Evolutionary conservation across 2,797 vertebrate genomes (phyloP), one percentile per base, ranked within the genome.

Genomic region (Rousettus madagascariensis): DNA sequence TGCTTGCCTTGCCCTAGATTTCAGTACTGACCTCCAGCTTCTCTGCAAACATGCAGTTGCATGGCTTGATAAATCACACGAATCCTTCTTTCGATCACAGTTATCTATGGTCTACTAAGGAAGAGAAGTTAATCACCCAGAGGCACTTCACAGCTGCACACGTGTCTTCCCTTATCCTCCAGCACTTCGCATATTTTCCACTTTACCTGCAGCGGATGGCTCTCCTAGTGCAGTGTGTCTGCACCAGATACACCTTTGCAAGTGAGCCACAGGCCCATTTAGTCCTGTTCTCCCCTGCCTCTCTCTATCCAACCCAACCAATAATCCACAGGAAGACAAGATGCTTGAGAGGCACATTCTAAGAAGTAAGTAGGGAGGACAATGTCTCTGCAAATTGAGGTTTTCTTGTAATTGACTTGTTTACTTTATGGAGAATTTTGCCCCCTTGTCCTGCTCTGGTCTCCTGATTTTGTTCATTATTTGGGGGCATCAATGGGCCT

Each of bases 21-120:
- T 98, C 97, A 96, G 97, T 97, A 98, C 90, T 98, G 98, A 98
- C 98, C 98, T 98, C 98, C 97, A 94, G 98, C 96, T 97, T 97
- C 98, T 97, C 98, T 98, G 98, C 96, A 98, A 98, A 98, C 68
- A 97, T 97, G 96, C 94, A 97, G 97, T 98, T 90, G 96, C 98
- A 98, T 96, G 80, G 98, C 97, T 97, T 98, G 98, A 98, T 98
- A 98, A 98, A 98, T 98, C 98, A 98, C 97, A 97, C 0, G 57
- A 96, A 97, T 97, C 97, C 97, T 97, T 97, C 97, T 96, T 98
- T 98, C 98, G 97, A 98, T 98, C 98, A 97, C 97, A 96, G 98
- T 97, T 98, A 98, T 98, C 98, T 98, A 95, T 97, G 98, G 98
- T 98, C 98, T 98, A 98, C 97, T 97, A 95, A 96, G 28, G 95